Evolutionary conservation across 2,888 invertebrate genomes (phyloP).

Genomic region (Coleophora deauratella): DNA sequence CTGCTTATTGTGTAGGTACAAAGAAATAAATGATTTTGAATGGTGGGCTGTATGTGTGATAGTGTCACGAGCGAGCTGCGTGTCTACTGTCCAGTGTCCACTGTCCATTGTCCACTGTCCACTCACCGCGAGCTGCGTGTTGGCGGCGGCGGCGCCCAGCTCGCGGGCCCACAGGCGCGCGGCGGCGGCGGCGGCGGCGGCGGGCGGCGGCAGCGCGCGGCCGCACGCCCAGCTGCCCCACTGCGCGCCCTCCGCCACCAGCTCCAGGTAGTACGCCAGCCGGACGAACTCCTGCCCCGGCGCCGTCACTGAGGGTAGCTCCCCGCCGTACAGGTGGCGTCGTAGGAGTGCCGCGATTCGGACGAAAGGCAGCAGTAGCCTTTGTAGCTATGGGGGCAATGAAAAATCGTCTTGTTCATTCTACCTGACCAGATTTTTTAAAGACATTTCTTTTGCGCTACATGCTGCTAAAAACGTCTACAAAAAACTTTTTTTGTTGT

Average conservation of each 20-base stretch:
- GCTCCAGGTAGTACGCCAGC: conserved; percentile 84
- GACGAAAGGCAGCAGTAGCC: conserved; percentile 87
- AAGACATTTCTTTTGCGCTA: too few relatives aligned
- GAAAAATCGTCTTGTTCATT: too few relatives aligned
- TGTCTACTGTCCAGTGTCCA: too few relatives aligned
- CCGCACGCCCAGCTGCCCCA: conserved; percentile 9
- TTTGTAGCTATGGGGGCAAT: conserved; percentile 79
- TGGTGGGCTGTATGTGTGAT: too few relatives aligned
- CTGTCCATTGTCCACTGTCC: conserved; percentile 29
- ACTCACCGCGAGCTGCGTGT: conserved; percentile 52
- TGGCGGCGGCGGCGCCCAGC: conserved; percentile 38
- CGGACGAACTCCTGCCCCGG: conserved; percentile 83
- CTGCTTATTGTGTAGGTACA: too few relatives aligned
- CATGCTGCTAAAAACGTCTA: too few relatives aligned
- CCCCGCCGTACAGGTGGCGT: conserved; percentile 86
- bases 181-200: conserved; percentile 22
- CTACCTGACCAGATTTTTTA: too few relatives aligned
- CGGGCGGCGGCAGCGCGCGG: conserved; percentile 21
- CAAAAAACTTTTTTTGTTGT: too few relatives aligned
- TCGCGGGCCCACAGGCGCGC: conserved; percentile 37
- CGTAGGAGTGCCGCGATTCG: conserved; percentile 87
- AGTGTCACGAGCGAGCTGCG: too few relatives aligned
- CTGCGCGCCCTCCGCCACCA: conserved; percentile 14
- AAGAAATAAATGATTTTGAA: too few relatives aligned
- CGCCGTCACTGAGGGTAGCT: conserved; percentile 79